Evolutionary conservation across 2,888 invertebrate genomes (phyloP), one percentile per base, ranked within the genome.

Genomic region (Apamea anceps): DNA sequence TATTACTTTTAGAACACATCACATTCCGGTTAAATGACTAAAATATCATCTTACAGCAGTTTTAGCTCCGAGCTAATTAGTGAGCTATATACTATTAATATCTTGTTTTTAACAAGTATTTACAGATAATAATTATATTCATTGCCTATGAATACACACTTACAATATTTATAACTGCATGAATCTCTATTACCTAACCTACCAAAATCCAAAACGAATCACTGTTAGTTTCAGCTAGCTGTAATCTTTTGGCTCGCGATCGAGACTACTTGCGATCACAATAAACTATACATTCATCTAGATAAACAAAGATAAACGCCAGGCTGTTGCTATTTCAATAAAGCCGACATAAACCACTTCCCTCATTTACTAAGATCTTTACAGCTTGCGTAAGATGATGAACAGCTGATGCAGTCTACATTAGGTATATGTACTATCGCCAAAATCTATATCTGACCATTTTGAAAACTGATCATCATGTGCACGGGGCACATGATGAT

Each of bases 181-280:
- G 42, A 51, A 82, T 45, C n/a, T 28, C 12, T 62, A 62, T 51
- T 54, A 37, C 21, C 37, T 10, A 45, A 42, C 63, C 37, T 28
- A n/a, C 37, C 37, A 83, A 51, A 60, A 62, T 79, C 54, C 72
- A 67, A 62, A 79, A 67, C 45, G 79, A 82, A 72, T 67, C 79
- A 25, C 65, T 78, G 48, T 60, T 65, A 65, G 63, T 68, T 63
- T 66, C 62, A 72, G 25, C 70, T 60, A n/a, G 66, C 54, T 79
- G 70, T 80, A 72, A 75, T 83, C 81, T 85, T 72, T 82, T 85
- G 82, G 85, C 81, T 81, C 80, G 51, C 5, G 45, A 71, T 80
- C 54, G 71, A n/a, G n/a, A 78, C 57, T 78, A 28, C 18, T 60
- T 32, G 42, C 4, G 63, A 85, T 81, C 72, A 72, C 81, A 81